phyloP scores from a whole-genome alignment of 2,113 vertebrate genomes.

The Chaetura pelagica region DNA sequence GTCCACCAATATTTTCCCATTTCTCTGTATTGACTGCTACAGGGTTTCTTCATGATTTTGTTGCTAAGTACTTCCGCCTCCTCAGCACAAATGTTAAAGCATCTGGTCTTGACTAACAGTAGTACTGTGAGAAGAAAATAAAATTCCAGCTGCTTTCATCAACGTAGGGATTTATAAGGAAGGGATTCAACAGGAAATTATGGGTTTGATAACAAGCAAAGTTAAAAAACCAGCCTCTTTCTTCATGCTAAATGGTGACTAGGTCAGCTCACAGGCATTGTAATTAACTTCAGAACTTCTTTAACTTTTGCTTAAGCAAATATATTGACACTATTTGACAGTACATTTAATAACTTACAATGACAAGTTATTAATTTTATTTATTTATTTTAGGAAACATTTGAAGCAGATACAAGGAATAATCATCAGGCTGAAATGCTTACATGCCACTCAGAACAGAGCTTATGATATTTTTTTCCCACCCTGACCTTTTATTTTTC shows the following conservation, averaged over 20 bases:
- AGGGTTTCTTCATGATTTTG: not conserved
- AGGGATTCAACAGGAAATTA: conserved; percentile 3
- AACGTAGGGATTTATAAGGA: not conserved
- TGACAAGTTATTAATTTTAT: not conserved
- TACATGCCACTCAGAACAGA: not conserved
- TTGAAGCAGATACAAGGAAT: not conserved
- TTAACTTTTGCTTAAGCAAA: not conserved
- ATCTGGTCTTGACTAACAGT: not conserved
- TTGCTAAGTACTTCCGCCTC: not conserved
- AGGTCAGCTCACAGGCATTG: not conserved
- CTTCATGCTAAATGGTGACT: not conserved
- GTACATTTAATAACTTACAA: not conserved
- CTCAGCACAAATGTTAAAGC: conserved; percentile 14
- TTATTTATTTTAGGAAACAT: not conserved
- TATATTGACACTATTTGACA: not conserved
- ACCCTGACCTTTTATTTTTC: not conserved
- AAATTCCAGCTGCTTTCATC: conserved; percentile 10
- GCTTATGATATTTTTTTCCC: not conserved
- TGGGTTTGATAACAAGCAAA: not conserved
- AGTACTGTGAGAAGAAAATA: not conserved
- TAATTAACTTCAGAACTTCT: not conserved
- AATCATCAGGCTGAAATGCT: not conserved
- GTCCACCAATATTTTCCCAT: not conserved
- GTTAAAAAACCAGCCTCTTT: not conserved
- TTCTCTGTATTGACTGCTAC: not conserved